Evolutionary conservation across 1,140 invertebrate genomes (phyloP).

Genomic region (Theocolax elegans): DNA sequence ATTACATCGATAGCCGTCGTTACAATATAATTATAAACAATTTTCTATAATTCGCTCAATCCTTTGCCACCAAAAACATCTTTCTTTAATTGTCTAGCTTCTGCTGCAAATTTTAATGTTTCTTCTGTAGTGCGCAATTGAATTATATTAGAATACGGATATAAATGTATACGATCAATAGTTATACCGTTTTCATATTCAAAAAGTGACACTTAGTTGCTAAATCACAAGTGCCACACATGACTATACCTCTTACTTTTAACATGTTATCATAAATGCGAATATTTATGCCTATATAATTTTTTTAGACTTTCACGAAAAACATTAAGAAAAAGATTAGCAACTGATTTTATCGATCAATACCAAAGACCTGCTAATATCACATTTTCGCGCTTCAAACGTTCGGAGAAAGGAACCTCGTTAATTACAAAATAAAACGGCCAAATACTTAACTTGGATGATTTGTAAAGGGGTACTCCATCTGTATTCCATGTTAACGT

Average conservation of each 20-base stretch:
- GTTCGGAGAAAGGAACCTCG: conserved; percentile 31
- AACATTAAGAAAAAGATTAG: conserved; percentile 25
- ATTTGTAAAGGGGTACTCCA: too few species aligned
- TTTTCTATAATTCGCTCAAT: neutral
- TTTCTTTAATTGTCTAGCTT: neutral
- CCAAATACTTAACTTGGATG: conserved; percentile 51
- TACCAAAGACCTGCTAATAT: conserved; percentile 35
- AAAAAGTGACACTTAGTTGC: conserved; percentile 30
- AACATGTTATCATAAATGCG: neutral
- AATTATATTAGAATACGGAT: neutral
- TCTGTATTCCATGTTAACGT: conserved; percentile 44
- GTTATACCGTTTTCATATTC: neutral
- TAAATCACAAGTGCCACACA: conserved; percentile 37
- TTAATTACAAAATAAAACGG: conserved; percentile 50
- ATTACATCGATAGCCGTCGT: conserved; percentile 40
- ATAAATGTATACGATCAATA: neutral
- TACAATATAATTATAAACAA: neutral
- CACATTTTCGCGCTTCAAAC: conserved; percentile 34
- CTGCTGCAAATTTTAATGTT: neutral
- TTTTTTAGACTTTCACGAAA: conserved; percentile 1
- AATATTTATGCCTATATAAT: conserved; percentile 18
- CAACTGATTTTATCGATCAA: conserved; percentile 20
- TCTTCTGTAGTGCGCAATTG: neutral
- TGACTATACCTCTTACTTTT: conserved; percentile 11
- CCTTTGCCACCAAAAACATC: neutral